These are phyloP conservation scores for Cyphomyrus plagiostoma DNA, from an alignment of 2,113 vertebrate species.

Conservation along the genomic window DNA sequence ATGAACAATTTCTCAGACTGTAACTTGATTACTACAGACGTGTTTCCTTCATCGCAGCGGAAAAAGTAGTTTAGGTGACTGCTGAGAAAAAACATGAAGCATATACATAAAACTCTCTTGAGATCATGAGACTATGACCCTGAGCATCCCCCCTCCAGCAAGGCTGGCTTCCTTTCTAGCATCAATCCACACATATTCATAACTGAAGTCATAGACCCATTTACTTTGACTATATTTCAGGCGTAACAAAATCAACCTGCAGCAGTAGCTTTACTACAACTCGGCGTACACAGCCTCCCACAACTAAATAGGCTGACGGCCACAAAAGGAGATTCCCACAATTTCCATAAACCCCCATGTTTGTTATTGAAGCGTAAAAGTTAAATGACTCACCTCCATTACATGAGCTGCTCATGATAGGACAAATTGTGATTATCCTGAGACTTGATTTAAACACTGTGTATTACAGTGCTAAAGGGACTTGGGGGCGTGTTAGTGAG, in stretches of 20 bases:
- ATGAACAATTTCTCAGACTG: slow-evolving; percentile 12
- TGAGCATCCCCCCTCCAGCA: neutral
- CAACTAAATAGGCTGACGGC: neutral
- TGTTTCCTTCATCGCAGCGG: neutral
- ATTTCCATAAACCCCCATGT: slow-evolving; percentile 15
- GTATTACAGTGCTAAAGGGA: neutral
- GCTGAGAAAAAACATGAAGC: neutral
- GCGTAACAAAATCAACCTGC: neutral
- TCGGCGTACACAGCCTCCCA: neutral
- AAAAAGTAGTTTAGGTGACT: neutral
- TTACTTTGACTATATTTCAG: slow-evolving; percentile 8
- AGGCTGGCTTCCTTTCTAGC: neutral
- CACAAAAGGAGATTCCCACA: slow-evolving; percentile 6
- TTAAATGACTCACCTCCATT: neutral
- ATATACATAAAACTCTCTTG: neutral
- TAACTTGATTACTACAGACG: neutral
- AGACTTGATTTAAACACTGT: neutral
- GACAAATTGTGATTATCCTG: neutral
- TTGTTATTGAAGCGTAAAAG: slow-evolving; percentile 12
- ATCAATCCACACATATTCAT: neutral
- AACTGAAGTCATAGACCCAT: neutral
- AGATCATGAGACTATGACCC: neutral
- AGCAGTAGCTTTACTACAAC: neutral
- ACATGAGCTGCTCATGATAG: neutral
- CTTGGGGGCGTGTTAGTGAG: neutral